Evolutionary conservation across 92 coral and sea anemone species (phyloP), one percentile per base, ranked within the genome.

Genomic region (Epizoanthus ramosus): DNA sequence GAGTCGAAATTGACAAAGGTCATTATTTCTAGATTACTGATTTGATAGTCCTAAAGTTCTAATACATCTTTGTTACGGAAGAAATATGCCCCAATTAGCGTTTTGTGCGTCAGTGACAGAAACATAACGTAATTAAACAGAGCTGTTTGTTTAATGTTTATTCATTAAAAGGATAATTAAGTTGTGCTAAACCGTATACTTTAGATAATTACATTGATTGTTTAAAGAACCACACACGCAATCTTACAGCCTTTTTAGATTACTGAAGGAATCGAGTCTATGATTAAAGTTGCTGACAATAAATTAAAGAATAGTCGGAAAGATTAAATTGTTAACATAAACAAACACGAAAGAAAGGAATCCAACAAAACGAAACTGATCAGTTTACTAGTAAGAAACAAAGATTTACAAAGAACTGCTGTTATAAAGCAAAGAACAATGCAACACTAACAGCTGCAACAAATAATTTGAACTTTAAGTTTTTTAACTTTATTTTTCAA

Each of bases 81-180:
- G 58, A 35, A 74, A 12, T 8, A 12, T n/a, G 41, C 22, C 31
- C n/a, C 10, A 21, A 9, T 41, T 75, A 18, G 18, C 18, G 19
- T 13, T 35, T 59, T 75, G 52, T 57, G 35, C 57, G 81, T 75
- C 69, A 37, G 21, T 12, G 67, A 64, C 3, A 24, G 15, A 63
- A 59, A 37, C 37, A 47, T 57, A 28, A 75, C 3, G 61, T 6
- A 59, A n/a, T 18, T 37, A n/a, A 75, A 59, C n/a, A 12, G 41
- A 37, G 53, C 57, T 19, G 63, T 10, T 31, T 37, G 54, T 57
- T 59, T 19, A 59, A 75, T 37, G 81, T 37, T 75, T 75, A 58
- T 37, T 75, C 56, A 9, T 41, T 76, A 72, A 23, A 72, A 52
- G 59, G 6, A 18, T 45, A 45, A 50, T 45, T 72, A 19, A 10